Evolutionary conservation across 2,113 vertebrate genomes (phyloP), one percentile per base, ranked within the genome.

Genomic region (Natator depressus): DNA sequence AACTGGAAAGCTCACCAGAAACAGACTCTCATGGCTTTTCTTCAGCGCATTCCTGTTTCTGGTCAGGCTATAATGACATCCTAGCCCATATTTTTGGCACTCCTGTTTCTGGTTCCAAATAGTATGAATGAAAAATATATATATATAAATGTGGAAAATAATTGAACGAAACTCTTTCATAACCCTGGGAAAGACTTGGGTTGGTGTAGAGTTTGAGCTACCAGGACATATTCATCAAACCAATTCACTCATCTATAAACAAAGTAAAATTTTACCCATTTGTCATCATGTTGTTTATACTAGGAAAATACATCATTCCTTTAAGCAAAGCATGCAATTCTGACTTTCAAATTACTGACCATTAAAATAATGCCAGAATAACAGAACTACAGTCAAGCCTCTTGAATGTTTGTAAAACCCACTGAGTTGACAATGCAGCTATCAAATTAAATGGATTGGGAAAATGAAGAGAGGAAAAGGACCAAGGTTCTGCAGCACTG

Each of bases 1-100:
- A 95, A 84, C 6, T 53, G 88, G 25, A 88, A 80, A 16, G 84
- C 82, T 87, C 50, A 76, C 62, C 87, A 94, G 90, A 93, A 91
- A 2, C 55, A 93, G 69, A 80, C 19, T 53, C 35, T 46, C 35
- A 62, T 35, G 82, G 49, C 10, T 86, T 92, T 88, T 88, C 22
- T 38, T 91, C 87, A 89, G 59, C 49, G 24, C 51, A 80, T 87
- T 93, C 42, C 51, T 22, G 24, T 20, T 91, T 86, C 55, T 93
- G 29, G 72, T 89, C 72, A 88, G 62, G 91, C 57, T 89, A 93
- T 25, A 84, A 82, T 84, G 82, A 90, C 25, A 22, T 29, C 12
- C 89, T 6, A 38, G 25, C 42, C 13, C 31, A 1, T 57, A 89
- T 57, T 96, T 91, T 72, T 92, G 53, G 25, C 31, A 65, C 19